Conservation (phyloP, 2,113 vertebrate genomes). For the Eurystomus gularis region DNA sequence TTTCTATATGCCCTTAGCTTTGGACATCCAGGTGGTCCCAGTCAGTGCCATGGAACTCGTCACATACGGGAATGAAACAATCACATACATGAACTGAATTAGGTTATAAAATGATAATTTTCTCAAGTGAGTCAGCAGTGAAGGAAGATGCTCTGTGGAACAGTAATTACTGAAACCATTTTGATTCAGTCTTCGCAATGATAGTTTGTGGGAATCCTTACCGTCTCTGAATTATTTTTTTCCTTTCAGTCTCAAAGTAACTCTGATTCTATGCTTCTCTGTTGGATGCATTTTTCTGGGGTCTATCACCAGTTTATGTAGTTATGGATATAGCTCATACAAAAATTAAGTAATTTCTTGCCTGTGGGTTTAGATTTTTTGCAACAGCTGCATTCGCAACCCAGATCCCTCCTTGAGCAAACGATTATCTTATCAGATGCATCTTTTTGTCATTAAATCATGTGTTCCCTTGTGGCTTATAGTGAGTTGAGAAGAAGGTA, state of each 20-base stretch:
- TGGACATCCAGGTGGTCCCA: background rate
- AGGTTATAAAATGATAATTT: background rate
- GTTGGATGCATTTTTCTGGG: background rate
- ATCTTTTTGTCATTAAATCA: slow-evolving; percentile 62
- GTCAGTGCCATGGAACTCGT: background rate
- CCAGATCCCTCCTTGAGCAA: slow-evolving; percentile 39
- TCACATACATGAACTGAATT: background rate
- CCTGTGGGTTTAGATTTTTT: slow-evolving; percentile 54
- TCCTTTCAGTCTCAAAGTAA: background rate
- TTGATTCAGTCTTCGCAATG: background rate
- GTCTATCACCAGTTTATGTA: background rate
- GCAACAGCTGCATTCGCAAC: slow-evolving; percentile 38
- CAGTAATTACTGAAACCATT: background rate
- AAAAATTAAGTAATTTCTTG: slow-evolving; percentile 21
- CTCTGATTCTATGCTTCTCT: background rate
- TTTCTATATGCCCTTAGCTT: background rate
- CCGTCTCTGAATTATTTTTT: background rate
- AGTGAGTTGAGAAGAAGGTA: background rate
- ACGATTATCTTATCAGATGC: slow-evolving; percentile 54
- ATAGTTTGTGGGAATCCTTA: background rate
- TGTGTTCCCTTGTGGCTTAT: background rate
- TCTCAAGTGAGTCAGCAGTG: background rate
- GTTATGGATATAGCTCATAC: background rate
- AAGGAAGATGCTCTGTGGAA: background rate
- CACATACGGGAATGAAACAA: background rate